Conservation (phyloP, 2,113 vertebrate genomes). For the Blennius ocellaris region DNA sequence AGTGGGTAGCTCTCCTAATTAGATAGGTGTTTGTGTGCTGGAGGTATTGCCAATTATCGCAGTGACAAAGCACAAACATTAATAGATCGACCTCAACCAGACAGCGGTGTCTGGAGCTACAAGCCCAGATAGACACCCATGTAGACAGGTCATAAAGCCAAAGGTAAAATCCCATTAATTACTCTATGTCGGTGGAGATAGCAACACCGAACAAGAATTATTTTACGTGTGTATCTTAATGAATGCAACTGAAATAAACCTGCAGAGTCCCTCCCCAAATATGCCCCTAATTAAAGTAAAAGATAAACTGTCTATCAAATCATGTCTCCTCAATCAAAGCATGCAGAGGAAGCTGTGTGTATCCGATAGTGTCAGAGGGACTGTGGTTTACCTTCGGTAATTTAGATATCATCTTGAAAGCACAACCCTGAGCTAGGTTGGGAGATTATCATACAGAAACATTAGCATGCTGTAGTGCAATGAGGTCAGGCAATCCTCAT, state of each 20-base stretch:
- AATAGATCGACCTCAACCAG: conserved; percentile 56
- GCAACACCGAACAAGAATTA: conserved; percentile 56
- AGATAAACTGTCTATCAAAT: conserved; percentile 69
- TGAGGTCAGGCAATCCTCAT: background rate
- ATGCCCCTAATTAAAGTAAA: conserved; percentile 70
- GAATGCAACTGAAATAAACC: conserved; percentile 72
- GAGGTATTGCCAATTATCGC: conserved; percentile 72
- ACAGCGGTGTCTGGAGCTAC: conserved; percentile 53
- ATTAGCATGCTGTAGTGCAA: conserved; percentile 19
- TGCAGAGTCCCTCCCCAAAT: conserved; percentile 43
- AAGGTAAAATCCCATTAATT: conserved; percentile 73
- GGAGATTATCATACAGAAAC: conserved; percentile 34
- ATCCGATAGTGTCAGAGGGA: conserved; percentile 26
- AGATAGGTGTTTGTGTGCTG: conserved; percentile 62
- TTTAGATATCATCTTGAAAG: conserved; percentile 58
- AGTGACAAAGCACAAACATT: conserved; percentile 70
- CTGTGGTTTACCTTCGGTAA: conserved; percentile 42
- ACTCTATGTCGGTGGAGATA: conserved; percentile 49
- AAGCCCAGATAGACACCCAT: conserved; percentile 57
- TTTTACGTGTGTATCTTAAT: conserved; percentile 62
- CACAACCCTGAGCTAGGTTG: conserved; percentile 14
- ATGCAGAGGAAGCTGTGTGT: conserved; percentile 25
- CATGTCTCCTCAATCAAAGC: conserved; percentile 22
- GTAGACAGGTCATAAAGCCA: conserved; percentile 66
- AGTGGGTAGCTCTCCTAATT: conserved; percentile 62